A percentile compares a stretch with the other conserved stretches of the same genome.
These are phyloP conservation scores for Percopsis omiscomaycus DNA, from an alignment of 2,797 vertebrate species.

Conservation along the genomic window DNA sequence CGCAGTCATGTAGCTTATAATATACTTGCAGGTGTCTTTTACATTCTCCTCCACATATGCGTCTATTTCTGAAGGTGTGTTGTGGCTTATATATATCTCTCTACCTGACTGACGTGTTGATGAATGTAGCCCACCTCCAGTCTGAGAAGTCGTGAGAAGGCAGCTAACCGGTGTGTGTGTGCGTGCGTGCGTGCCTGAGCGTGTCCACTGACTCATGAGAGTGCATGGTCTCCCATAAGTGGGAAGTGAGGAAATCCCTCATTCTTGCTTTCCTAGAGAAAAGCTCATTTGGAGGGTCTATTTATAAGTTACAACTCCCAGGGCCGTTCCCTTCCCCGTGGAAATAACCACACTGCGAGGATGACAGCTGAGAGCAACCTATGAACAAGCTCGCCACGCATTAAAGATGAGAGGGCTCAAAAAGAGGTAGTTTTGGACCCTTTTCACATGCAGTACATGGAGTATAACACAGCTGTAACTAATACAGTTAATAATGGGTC, in stretches of 20 bases:
- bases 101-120: background rate
- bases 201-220: slow-evolving; percentile 21
- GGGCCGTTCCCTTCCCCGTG: background rate
- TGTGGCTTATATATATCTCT: background rate
- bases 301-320: background rate
- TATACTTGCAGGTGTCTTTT: too few relatives aligned
- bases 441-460: too few relatives aligned
- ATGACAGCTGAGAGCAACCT: background rate
- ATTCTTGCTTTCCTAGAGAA: slow-evolving; percentile 5
- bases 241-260: slow-evolving; percentile 34
- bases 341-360: background rate
- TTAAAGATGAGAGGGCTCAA: too few relatives aligned
- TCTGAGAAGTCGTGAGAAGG: background rate
- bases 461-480: too few relatives aligned
- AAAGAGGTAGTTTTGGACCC: too few relatives aligned
- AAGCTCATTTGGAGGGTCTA: slow-evolving; percentile 1
- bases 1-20: too few relatives aligned
- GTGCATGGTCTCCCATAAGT: slow-evolving; percentile 24
- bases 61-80: too few relatives aligned
- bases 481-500: too few relatives aligned
- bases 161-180: background rate
- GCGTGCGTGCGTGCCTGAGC: slow-evolving; percentile 9
- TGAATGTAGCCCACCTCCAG: background rate
- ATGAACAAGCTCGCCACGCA: background rate
- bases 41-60: too few relatives aligned